Percentiles rank a stretch among this genome's conserved stretches.
phyloP scores from a whole-genome alignment of 2,797 vertebrate genomes.

The Acrossocheilus wenchowensis region DNA sequence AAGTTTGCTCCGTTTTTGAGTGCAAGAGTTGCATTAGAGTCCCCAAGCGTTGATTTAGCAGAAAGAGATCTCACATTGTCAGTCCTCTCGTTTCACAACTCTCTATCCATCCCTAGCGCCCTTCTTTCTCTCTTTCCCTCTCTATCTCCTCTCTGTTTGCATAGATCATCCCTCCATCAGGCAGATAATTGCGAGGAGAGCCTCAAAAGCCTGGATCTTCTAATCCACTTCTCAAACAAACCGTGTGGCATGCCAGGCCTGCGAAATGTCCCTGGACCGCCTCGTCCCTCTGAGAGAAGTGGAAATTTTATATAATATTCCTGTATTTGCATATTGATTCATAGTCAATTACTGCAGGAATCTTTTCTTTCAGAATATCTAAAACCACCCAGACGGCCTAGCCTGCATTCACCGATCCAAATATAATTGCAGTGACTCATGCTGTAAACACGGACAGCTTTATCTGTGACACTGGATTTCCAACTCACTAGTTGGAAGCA shows the following conservation, averaged over 20 bases:
- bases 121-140: slow-evolving; percentile 31
- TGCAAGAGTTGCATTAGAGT: slow-evolving; percentile 19
- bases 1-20: not conserved
- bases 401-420: slow-evolving; percentile 32
- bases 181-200: slow-evolving; percentile 59
- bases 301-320: slow-evolving; percentile 2
- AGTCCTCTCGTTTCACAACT: slow-evolving; percentile 28
- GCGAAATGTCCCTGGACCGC: slow-evolving; percentile 51
- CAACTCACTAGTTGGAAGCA: slow-evolving; percentile 33
- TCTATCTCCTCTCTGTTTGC: slow-evolving; percentile 56
- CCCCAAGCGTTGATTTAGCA: slow-evolving; percentile 14
- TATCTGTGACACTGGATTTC: slow-evolving; percentile 37
- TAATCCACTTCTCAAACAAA: slow-evolving; percentile 56
- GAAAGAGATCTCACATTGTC: slow-evolving; percentile 30
- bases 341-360: slow-evolving; percentile 26
- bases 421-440: slow-evolving; percentile 43
- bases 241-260: slow-evolving; percentile 59
- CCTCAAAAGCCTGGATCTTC: slow-evolving; percentile 51
- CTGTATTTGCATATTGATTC: slow-evolving; percentile 33
- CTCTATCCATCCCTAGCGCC: not conserved
- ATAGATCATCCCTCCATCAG: slow-evolving; percentile 56
- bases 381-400: slow-evolving; percentile 23
- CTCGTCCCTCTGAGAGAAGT: slow-evolving; percentile 8
- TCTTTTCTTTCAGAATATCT: slow-evolving; percentile 15
- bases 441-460: slow-evolving; percentile 47